phyloP scores from a whole-genome alignment of 2,113 vertebrate species.

The Taurulus bubalis region DNA sequence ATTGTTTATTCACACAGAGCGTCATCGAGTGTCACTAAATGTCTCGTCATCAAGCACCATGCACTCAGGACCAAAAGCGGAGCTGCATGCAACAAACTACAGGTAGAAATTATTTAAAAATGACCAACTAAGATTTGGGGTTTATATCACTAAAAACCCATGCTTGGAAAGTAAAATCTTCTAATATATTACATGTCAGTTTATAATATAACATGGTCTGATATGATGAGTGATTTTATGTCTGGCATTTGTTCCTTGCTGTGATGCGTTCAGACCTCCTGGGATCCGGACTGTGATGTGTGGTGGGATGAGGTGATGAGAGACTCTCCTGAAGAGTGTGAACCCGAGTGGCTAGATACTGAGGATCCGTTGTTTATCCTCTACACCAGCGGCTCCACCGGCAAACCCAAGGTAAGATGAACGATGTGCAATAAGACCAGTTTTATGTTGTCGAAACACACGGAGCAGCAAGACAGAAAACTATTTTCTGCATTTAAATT shows the following conservation, averaged over 20 bases:
- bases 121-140: neutral
- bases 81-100: conserved; percentile 74
- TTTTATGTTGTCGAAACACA: neutral
- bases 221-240: conserved; percentile 15
- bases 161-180: neutral
- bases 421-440: neutral
- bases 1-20: conserved; percentile 51
- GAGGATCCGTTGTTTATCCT: conserved; percentile 89
- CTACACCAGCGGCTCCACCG: conserved; percentile 88
- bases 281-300: conserved; percentile 80
- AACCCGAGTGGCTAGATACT: conserved; percentile 86
- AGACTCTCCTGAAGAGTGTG: conserved; percentile 79
- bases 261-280: conserved; percentile 75
- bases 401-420: conserved; percentile 85
- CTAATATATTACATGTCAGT: neutral
- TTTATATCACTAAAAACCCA: neutral
- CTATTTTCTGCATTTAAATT: neutral
- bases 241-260: conserved; percentile 12
- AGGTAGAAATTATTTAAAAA: conserved; percentile 63
- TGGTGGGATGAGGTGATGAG: conserved; percentile 85
- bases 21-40: conserved; percentile 74
- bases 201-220: neutral
- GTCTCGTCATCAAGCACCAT: conserved; percentile 82
- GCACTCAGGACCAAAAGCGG: conserved; percentile 66
- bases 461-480: too few relatives aligned